These are phyloP conservation scores for Tinea semifulvella DNA, from an alignment of 2,888 invertebrate genomes.

Conservation along the genomic window DNA sequence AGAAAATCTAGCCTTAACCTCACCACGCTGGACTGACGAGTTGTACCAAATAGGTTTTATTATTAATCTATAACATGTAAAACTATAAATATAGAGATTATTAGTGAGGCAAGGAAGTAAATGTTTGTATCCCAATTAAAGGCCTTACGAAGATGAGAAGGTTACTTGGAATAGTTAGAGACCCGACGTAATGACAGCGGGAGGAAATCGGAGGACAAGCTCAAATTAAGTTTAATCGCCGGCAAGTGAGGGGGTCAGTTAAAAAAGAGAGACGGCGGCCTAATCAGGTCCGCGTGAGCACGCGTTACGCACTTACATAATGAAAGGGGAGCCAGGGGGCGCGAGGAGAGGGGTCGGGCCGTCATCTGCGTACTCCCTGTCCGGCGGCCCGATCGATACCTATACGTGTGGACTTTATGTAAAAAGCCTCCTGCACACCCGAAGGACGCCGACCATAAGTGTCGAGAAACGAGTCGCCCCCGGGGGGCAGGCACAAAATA, in stretches of 20 bases:
- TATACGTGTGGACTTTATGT: conserved; percentile 66
- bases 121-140: conserved; percentile 6
- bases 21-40: too few species aligned
- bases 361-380: conserved; percentile 61
- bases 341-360: conserved; percentile 39
- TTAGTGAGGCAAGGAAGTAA: background rate
- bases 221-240: conserved; percentile 62
- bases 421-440: conserved; percentile 66
- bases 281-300: conserved; percentile 65
- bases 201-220: conserved; percentile 35
- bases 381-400: conserved; percentile 62
- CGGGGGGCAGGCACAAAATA: conserved; percentile 62
- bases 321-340: conserved; percentile 57
- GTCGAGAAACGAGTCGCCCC: conserved; percentile 65
- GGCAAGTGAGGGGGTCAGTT: conserved; percentile 58
- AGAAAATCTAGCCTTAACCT: too few species aligned
- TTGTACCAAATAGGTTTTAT: too few species aligned
- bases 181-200: conserved; percentile 37
- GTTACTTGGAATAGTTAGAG: conserved; percentile 27
- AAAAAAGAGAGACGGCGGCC: conserved; percentile 55
- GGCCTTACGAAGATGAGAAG: background rate
- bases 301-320: conserved; percentile 68
- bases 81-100: too few species aligned
- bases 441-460: conserved; percentile 64
- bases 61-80: too few species aligned